Conservation (phyloP, 2,888 invertebrate genomes). For the Caenorhabditis uteleia region DNA sequence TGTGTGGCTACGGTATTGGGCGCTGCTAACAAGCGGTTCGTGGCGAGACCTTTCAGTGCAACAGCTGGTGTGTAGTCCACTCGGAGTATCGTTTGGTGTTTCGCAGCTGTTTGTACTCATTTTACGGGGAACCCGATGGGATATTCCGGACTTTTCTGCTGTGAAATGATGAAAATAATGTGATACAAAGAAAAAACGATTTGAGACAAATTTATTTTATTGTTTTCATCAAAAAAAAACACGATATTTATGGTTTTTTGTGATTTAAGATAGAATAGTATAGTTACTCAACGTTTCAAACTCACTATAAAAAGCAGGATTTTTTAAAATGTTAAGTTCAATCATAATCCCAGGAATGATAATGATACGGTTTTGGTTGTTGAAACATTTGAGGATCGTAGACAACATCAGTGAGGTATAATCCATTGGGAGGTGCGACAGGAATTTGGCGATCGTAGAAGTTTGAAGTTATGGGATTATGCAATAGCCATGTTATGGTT, state of each 20-base stretch:
- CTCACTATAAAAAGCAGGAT: too few species aligned
- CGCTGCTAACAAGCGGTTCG: slow-evolving; percentile 43
- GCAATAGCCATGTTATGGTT: slow-evolving; percentile 49
- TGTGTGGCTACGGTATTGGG: slow-evolving; percentile 43
- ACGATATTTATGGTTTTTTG: neutral
- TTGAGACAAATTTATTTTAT: too few species aligned
- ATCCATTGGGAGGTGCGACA: slow-evolving; percentile 54
- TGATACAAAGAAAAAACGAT: too few species aligned
- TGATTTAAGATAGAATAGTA: too few species aligned
- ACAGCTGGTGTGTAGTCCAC: slow-evolving; percentile 20
- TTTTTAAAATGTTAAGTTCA: too few species aligned
- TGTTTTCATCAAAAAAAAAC: neutral
- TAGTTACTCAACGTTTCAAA: too few species aligned
- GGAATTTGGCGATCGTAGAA: slow-evolving; percentile 47
- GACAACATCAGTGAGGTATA: slow-evolving; percentile 59
- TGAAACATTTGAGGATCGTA: slow-evolving; percentile 53
- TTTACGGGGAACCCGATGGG: too few species aligned
- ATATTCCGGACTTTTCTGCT: too few species aligned
- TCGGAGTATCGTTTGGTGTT: slow-evolving; percentile 20
- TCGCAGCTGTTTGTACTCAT: too few species aligned
- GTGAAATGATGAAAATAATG: too few species aligned
- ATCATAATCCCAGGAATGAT: slow-evolving; percentile 57
- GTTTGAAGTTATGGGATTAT: slow-evolving; percentile 52
- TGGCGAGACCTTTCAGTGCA: slow-evolving; percentile 30
- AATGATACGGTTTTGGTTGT: slow-evolving; percentile 52